Evolutionary conservation across 2,888 invertebrate genomes (phyloP).

Genomic region (Dryobotodes eremita): DNA sequence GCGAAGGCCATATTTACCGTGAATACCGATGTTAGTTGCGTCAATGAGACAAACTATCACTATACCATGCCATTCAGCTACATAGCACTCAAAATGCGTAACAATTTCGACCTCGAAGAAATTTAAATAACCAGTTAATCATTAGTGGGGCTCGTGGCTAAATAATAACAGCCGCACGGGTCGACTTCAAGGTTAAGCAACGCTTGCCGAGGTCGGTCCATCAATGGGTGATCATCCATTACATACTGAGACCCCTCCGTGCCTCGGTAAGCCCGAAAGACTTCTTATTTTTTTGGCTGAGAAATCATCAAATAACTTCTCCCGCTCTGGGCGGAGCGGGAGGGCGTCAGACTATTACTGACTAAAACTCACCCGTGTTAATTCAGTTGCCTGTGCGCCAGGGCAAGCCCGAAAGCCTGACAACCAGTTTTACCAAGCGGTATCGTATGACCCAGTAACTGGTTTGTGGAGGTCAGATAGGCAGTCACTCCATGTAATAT

Average conservation of each 20-base stretch:
- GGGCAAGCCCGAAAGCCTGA: not conserved
- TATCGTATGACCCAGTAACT: not conserved
- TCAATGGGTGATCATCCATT: not conserved
- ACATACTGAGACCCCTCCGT: not conserved
- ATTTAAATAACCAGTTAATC: constrained; percentile 36
- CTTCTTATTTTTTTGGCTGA: too few species aligned
- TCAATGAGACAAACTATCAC: constrained; percentile 44
- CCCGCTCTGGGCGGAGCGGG: too few species aligned
- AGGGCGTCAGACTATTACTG: too few species aligned
- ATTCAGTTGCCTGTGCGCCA: too few species aligned
- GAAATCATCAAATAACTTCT: too few species aligned
- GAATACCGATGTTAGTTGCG: constrained; percentile 44
- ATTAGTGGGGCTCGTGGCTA: not conserved
- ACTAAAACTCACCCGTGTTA: too few species aligned
- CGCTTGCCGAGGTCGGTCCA: not conserved
- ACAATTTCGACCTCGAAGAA: constrained; percentile 18
- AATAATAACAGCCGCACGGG: not conserved
- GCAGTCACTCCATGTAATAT: not conserved
- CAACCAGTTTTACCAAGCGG: not conserved
- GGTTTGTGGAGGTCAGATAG: too few species aligned
- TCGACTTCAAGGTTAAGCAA: not conserved
- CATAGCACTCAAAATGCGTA: not conserved
- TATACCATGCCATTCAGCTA: not conserved
- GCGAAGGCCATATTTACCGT: constrained; percentile 66
- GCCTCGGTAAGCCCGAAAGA: not conserved